Evolutionary conservation across 2,888 invertebrate genomes (phyloP), one percentile per base, ranked within the genome.

Genomic region (Quadroppia sp.): DNA sequence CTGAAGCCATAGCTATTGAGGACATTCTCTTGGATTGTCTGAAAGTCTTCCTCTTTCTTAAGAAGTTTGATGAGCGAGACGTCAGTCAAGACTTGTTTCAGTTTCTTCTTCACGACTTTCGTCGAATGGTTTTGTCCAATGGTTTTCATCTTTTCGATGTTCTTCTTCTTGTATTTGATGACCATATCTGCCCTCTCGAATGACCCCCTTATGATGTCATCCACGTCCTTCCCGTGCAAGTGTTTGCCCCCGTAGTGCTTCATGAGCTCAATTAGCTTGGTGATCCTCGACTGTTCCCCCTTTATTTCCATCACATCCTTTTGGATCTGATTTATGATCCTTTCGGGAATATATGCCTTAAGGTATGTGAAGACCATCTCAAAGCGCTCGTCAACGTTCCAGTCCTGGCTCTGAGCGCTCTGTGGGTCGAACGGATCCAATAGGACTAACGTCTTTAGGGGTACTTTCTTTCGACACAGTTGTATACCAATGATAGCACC

Each of bases 401-500:
- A 73, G 30, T 73, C 73, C 15, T 45, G 28, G 25, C 45, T 25
- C 20, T 64, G 61, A n/a, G 67, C 20, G n/a, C 64, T 50, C 1
- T 30, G n/a, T 15, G 53, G 50, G 64, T 73, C 73, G 23, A 73
- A 67, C 7, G 73, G 73, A 73, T 73, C 73, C 15, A 73, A 32
- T 15, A 67, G 36, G 1, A 73, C 67, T 28, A 73, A 20, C 28
- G 73, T 67, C n/a, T 50, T 73, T 20, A 73, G 25, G 1, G 73
- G 73, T 32, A 48, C 67, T 15, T 42, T 48, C 64, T 73, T 73
- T 17, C 73, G 48, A 28, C 73, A 73, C 73, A 73, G 67, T 13
- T 73, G 73, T 32, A 73, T 73, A 50, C 73, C 96, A 45, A 98
- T 90, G 79, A 90, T 89, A 59, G 94, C 92, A 76, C 99, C 98